These are phyloP conservation scores for Gymnobelideus leadbeateri DNA, from an alignment of 2,113 vertebrate genomes.

Conservation along the genomic window DNA sequence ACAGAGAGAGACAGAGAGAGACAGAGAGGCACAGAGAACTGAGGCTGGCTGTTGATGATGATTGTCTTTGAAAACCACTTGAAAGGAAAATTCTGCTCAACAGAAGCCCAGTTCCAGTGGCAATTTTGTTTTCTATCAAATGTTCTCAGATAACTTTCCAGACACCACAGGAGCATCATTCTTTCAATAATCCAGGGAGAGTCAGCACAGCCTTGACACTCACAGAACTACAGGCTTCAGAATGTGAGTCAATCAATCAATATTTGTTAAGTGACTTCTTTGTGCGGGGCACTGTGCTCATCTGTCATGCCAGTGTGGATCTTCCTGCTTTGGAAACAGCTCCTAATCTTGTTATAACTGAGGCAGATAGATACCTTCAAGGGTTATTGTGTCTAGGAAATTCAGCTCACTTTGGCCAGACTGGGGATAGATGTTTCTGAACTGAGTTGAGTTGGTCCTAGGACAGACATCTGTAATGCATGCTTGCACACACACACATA, in stretches of 20 bases:
- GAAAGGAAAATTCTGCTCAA: background rate
- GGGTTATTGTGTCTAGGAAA: background rate
- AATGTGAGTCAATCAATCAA: background rate
- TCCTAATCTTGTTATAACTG: background rate
- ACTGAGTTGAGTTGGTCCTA: background rate
- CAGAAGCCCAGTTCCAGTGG: background rate
- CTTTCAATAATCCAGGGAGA: background rate
- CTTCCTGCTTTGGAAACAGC: background rate
- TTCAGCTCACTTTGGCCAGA: background rate
- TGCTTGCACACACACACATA: no score
- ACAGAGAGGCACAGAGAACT: background rate
- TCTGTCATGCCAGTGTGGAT: background rate
- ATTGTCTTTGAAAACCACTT: constrained; percentile 1
- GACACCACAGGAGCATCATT: background rate
- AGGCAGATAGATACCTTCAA: background rate
- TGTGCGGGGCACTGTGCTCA: background rate
- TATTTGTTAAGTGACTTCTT: background rate
- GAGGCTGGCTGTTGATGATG: background rate
- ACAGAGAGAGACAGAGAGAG: no score
- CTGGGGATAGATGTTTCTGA: background rate
- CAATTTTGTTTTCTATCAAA: constrained; percentile 25
- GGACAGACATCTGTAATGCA: background rate
- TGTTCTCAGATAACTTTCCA: constrained; percentile 1
- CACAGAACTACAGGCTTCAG: background rate
- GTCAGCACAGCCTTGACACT: background rate